Conservation (phyloP, 2,888 invertebrate genomes). For the Cosmia trapezina region DNA sequence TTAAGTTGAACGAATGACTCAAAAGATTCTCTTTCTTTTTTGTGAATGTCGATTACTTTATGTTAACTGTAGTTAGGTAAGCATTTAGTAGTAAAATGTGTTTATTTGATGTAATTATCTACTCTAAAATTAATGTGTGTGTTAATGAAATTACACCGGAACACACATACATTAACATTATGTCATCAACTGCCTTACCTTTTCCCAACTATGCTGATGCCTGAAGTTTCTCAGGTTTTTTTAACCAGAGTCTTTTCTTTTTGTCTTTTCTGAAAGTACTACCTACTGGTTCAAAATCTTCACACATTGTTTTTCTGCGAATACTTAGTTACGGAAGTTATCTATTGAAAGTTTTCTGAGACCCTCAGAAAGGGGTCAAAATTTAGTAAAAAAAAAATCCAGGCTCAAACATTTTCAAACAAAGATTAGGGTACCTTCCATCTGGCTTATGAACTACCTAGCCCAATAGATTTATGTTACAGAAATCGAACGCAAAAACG, state of each 20-base stretch:
- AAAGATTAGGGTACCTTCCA: background rate
- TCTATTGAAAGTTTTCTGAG: too few relatives aligned
- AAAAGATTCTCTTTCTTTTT: slow-evolving; percentile 23
- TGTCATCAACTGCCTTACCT: too few relatives aligned
- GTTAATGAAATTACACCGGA: background rate
- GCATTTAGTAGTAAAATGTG: slow-evolving; percentile 17
- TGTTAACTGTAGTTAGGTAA: slow-evolving; percentile 39
- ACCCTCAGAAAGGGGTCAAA: too few relatives aligned
- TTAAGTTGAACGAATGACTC: slow-evolving; percentile 30
- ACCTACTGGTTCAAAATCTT: too few relatives aligned
- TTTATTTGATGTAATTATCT: slow-evolving; percentile 6
- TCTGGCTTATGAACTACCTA: background rate
- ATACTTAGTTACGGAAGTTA: too few relatives aligned
- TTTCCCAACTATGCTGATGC: too few relatives aligned
- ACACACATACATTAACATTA: too few relatives aligned
- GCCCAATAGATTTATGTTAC: slow-evolving; percentile 25
- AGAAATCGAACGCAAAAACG: slow-evolving; percentile 34
- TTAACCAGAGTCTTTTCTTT: too few relatives aligned
- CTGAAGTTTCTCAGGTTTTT: too few relatives aligned
- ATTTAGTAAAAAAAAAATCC: background rate
- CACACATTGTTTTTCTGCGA: too few relatives aligned
- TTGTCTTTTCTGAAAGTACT: too few relatives aligned
- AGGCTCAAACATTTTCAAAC: background rate
- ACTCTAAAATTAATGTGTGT: background rate
- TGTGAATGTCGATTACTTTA: slow-evolving; percentile 36